Base-by-base conservation (phyloP, 2,797 vertebrate genomes). In the Leuciscus waleckii region DNA sequence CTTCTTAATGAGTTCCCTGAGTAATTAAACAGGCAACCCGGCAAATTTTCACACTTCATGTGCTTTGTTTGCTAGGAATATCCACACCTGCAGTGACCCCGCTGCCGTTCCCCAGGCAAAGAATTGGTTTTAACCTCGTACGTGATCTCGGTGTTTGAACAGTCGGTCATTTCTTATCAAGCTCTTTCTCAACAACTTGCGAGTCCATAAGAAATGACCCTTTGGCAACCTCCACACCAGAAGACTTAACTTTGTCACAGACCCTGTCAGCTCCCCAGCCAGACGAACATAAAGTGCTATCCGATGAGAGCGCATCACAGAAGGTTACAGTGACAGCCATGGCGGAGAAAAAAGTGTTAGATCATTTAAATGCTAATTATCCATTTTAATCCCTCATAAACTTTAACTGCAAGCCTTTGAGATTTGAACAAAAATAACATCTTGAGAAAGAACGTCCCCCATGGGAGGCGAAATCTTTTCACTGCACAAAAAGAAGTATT, bases 361-460 rank as follows among this genome's bases (percentile, higher is more conserved):
- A 93, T 94, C 91, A 92, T 94, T 94, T 93, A 91, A 94, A 94
- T 94, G 93, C 95, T 95, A 95, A 95, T 95, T 95, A 94, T 94
- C 94, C 94, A 95, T 96, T 96, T 94, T 95, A 95, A 95, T 94
- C 93, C 94, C 90, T 94, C 95, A 95, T 96, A 95, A 95, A 95
- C 91, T 96, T 95, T 95, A 94, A 95, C 93, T 92, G 93, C 93
- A 83, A 86, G 87, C 84, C 87, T 88, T 86, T 85, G 82, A 89
- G 88, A 89, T 87, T 86, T 88, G 71, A 88, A 83, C 88, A 87
- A 90, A 90, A 90, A 90, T 89, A 90, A 89, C 85, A 88, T 87
- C 83, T 88, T 88, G 87, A 83, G 86, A 87, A 81, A 76, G 84
- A 88, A 88, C 71, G 73, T 76, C 87, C 86, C 82, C 63, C 84